Conservation (phyloP, 2,888 invertebrate genomes). For the Epistrophella euchroma region DNA sequence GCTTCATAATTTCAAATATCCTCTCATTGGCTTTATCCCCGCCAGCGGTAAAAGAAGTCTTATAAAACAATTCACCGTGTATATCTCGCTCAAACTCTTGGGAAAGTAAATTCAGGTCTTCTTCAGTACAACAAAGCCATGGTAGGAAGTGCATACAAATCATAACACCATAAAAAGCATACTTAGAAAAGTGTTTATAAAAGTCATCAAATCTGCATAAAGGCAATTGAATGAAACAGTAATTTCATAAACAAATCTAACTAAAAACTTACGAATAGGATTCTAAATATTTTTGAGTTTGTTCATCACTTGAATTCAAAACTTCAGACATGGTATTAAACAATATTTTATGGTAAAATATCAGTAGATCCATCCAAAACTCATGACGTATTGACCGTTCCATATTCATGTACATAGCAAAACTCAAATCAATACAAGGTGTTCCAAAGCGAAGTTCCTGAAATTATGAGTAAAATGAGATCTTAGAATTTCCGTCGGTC, state of each 20-base stretch:
- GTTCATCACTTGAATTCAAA: constrained; percentile 75
- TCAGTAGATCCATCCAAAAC: constrained; percentile 79
- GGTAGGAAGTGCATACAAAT: constrained; percentile 82
- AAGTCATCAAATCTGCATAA: constrained; percentile 79
- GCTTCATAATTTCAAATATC: constrained; percentile 80
- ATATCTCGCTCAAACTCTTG: constrained; percentile 80
- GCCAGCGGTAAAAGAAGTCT: constrained; percentile 79
- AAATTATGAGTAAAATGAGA: neutral
- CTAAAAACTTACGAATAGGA: constrained; percentile 9
- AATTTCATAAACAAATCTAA: neutral
- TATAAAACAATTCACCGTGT: constrained; percentile 79
- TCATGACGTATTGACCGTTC: constrained; percentile 77
- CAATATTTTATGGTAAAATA: constrained; percentile 79
- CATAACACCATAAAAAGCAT: constrained; percentile 82
- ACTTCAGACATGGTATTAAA: constrained; percentile 78
- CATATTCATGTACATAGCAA: constrained; percentile 82
- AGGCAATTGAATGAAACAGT: neutral
- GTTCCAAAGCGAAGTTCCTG: constrained; percentile 81
- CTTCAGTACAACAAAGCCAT: constrained; percentile 80
- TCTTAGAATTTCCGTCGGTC: no score
- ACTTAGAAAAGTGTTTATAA: constrained; percentile 80
- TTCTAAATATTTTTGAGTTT: neutral
- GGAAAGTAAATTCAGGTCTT: constrained; percentile 79
- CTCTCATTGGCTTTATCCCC: constrained; percentile 80
- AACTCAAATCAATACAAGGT: constrained; percentile 81